phyloP scores from a whole-genome alignment of 2,888 invertebrate genomes.

The Carcina quercana region DNA sequence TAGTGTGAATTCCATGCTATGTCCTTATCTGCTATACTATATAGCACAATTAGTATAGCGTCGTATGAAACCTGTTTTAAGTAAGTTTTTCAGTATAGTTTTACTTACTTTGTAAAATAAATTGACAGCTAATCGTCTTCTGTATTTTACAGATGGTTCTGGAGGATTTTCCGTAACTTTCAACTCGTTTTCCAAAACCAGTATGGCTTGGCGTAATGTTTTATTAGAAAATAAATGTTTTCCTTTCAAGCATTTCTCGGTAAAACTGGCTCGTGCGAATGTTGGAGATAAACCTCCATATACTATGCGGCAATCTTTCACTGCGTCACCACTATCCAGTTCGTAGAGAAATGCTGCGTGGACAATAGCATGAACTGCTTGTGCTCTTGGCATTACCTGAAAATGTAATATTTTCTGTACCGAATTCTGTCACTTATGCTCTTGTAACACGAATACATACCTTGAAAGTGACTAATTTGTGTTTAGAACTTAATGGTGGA shows the following conservation, averaged over 20 bases:
- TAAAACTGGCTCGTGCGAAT: conserved; percentile 61
- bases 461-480: conserved; percentile 41
- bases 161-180: conserved; percentile 45
- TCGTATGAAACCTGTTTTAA: too few species aligned
- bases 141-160: conserved; percentile 72
- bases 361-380: conserved; percentile 84
- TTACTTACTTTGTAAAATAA: conserved; percentile 80
- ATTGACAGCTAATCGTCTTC: conserved; percentile 73
- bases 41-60: neutral
- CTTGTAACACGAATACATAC: conserved; percentile 24
- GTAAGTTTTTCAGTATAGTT: too few species aligned
- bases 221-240: conserved; percentile 49
- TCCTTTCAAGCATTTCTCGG: conserved; percentile 63
- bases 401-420: conserved; percentile 12
- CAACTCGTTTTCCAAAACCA: conserved; percentile 32
- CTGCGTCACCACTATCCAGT: conserved; percentile 39
- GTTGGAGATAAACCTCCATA: conserved; percentile 72
- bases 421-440: neutral
- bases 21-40: neutral
- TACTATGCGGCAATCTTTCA: conserved; percentile 55
- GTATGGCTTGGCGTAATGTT: conserved; percentile 49
- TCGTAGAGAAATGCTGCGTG: conserved; percentile 82
- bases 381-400: conserved; percentile 81
- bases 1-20: neutral
- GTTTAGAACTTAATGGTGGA: conserved; percentile 37